Evolutionary conservation across 2,888 invertebrate species (phyloP).

Genomic region (Torymus auratus): DNA sequence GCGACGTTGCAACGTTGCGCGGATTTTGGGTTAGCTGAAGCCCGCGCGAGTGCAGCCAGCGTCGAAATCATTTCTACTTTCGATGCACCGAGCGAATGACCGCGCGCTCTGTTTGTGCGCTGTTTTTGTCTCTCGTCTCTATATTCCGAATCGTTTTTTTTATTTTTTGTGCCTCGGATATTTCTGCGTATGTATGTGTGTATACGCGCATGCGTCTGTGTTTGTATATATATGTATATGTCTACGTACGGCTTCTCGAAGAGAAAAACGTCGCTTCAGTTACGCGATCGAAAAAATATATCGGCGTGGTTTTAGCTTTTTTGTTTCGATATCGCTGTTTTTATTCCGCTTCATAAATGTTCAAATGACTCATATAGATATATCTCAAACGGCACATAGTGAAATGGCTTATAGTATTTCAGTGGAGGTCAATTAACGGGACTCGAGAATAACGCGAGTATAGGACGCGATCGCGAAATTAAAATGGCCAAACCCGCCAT

Average conservation of each 20-base stretch:
- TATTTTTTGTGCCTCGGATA: neutral
- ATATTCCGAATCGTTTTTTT: neutral
- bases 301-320: constrained; percentile 15
- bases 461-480: no score
- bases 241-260: constrained; percentile 38
- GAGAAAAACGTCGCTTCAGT: constrained; percentile 24
- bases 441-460: no score
- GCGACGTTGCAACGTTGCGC: constrained; percentile 61
- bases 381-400: no score
- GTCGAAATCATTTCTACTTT: constrained; percentile 55
- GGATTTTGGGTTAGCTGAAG: constrained; percentile 36
- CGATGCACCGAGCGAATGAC: constrained; percentile 40
- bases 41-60: constrained; percentile 11
- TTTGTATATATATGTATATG: neutral
- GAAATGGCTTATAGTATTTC: no score
- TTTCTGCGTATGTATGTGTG: neutral
- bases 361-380: no score
- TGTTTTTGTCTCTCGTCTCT: constrained; percentile 8
- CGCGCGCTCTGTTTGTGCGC: constrained; percentile 17
- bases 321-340: neutral
- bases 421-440: no score
- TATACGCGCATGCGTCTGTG: no score
- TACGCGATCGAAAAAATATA: constrained; percentile 37
- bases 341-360: neutral
- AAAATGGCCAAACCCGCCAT: no score